A percentile compares a stretch with the other conserved stretches of the same genome.
Evolutionary conservation across 92 coral and sea anemone species (phyloP).

Genomic region (Zoanthus gigantus): DNA sequence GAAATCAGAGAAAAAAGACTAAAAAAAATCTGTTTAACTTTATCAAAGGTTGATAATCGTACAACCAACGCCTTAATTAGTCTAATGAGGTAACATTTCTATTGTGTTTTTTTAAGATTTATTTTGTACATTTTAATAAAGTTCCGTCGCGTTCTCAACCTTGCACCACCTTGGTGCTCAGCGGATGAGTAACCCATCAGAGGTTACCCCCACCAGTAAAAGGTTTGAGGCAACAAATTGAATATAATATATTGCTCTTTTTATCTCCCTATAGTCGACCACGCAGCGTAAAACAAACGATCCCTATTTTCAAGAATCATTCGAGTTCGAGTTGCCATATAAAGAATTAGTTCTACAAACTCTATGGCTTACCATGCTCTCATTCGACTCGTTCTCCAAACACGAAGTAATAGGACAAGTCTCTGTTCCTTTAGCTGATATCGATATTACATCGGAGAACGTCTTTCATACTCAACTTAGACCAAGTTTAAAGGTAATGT

Average conservation of each 20-base stretch:
- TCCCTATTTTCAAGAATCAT: slow-evolving; percentile 89
- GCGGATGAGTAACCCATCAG: no score
- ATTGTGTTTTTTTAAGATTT: no score
- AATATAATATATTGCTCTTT: not conserved
- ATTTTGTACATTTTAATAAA: no score
- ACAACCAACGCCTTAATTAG: no score
- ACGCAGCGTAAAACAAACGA: slow-evolving; percentile 87
- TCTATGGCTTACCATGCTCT: slow-evolving; percentile 81
- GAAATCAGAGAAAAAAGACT: no score
- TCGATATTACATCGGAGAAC: slow-evolving; percentile 73
- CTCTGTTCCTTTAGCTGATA: slow-evolving; percentile 76
- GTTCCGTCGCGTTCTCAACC: no score
- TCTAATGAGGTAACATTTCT: no score
- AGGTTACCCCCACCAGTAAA: no score
- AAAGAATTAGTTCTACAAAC: slow-evolving; percentile 76
- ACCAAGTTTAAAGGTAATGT: slow-evolving; percentile 88
- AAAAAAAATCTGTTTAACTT: no score
- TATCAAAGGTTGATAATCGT: no score
- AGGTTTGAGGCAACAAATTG: no score
- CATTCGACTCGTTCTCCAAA: slow-evolving; percentile 81
- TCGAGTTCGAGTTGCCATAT: slow-evolving; percentile 86
- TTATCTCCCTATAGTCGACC: slow-evolving; percentile 54
- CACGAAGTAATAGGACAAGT: slow-evolving; percentile 93
- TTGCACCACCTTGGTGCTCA: no score
- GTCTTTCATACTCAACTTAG: slow-evolving; percentile 71